Evolutionary conservation across 2,797 vertebrate genomes (phyloP), one percentile per base, ranked within the genome.

Genomic region (Crenichthys baileyi): DNA sequence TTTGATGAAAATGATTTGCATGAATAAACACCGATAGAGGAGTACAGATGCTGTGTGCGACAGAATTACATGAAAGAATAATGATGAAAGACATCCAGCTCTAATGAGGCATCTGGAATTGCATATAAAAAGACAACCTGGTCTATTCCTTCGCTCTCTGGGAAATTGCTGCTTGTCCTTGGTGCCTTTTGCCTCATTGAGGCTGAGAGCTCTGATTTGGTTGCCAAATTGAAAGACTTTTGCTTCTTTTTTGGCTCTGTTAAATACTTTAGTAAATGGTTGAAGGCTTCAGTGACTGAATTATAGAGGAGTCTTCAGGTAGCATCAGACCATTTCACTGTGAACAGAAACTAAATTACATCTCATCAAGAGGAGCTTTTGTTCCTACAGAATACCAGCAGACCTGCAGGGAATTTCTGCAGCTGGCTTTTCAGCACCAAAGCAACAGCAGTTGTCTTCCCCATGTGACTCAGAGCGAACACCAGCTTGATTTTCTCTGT

Each of bases 21-120:
- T 95, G 90, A 92, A 94, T 91, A 94, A 95, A 93, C 84, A 73
- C 61, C 73, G 72, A 50, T 82, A 89, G 90, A 75, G 76, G 83
- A 85, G 88, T 86, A 80, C 94, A 95, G 92, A 94, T 93, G 89
- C 87, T 83, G 76, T 74, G 83, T 85, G 87, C 89, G 82, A 81
- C 89, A 89, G 84, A 90, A 92, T 94, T 88, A 93, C 92, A 91
- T 89, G 92, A 93, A 90, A 93, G 89, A 93, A 94, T 94, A 91
- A 93, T 89, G 90, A 93, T 95, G 91, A 95, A 95, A 94, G 91
- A 88, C 89, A 81, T 90, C 79, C 73, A 75, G 82, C 80, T 81
- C 91, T 93, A 94, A 95, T 92, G 93, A 94, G 90, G 90, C 94
- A 95, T 94, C 92, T 95, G 92, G 92, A 92, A 94, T 82, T 63